Conservation (phyloP, 2,888 invertebrate species). For the Elegia similella region DNA sequence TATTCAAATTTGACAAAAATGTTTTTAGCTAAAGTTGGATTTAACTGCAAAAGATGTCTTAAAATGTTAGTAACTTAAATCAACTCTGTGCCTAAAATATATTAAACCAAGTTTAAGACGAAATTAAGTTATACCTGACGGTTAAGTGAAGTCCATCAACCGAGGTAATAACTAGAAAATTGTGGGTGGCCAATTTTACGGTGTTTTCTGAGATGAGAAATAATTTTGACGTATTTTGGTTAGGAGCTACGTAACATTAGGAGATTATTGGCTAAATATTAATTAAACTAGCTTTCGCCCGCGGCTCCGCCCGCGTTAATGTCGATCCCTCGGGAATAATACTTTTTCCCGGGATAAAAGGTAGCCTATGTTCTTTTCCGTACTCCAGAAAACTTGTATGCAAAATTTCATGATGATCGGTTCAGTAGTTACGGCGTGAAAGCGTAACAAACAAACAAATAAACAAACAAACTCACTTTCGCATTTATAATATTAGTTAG, state of each 20-base stretch:
- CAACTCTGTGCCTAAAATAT: not conserved
- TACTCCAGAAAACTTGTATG: no score
- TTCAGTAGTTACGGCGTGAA: no score
- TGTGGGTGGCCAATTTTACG: slow-evolving; percentile 36
- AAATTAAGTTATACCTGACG: slow-evolving; percentile 13
- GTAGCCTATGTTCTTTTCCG: no score
- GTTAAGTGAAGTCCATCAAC: slow-evolving; percentile 37
- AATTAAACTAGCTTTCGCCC: no score
- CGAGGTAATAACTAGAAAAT: slow-evolving; percentile 46
- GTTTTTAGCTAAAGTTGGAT: slow-evolving; percentile 2
- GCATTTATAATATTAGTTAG: no score
- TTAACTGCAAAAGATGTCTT: not conserved
- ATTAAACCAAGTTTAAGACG: slow-evolving; percentile 17
- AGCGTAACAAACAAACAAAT: no score
- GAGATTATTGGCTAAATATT: not conserved
- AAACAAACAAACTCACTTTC: no score
- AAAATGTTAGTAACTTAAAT: not conserved
- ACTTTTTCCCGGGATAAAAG: no score
- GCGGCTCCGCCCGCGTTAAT: no score
- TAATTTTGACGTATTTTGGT: not conserved
- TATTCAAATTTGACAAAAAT: no score
- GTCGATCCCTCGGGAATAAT: no score
- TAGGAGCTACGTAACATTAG: not conserved
- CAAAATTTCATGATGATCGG: no score
- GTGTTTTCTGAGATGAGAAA: slow-evolving; percentile 15